Conservation (phyloP, 2,888 invertebrate genomes). For the Chelonus formosanus region DNA sequence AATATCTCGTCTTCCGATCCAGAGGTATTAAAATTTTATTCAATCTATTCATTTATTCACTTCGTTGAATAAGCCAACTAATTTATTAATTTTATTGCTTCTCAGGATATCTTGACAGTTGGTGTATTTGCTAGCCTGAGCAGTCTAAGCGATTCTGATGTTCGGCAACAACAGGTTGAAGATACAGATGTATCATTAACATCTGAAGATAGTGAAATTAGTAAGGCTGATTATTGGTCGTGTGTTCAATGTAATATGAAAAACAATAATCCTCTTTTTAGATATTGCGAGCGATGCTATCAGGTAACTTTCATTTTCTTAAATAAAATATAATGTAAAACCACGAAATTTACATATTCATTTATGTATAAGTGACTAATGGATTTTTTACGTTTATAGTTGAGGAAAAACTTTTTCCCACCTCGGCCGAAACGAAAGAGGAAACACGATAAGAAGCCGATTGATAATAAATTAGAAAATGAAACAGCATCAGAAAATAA, state of each 20-base stretch:
- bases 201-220: constrained; percentile 65
- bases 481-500: neutral
- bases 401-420: constrained; percentile 75
- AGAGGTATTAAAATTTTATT: constrained; percentile 43
- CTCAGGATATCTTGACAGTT: constrained; percentile 38
- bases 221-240: constrained; percentile 71
- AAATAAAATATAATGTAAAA: no score
- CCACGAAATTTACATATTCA: no score
- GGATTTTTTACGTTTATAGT: constrained; percentile 66
- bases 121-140: constrained; percentile 27
- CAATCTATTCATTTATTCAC: neutral
- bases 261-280: constrained; percentile 72
- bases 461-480: neutral
- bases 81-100: no score
- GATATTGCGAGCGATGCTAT: constrained; percentile 77
- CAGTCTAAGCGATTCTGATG: constrained; percentile 46
- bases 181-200: constrained; percentile 54
- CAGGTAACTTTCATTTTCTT: no score
- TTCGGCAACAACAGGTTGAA: constrained; percentile 44
- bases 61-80: no score
- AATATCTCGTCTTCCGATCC: constrained; percentile 51
- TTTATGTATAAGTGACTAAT: no score
- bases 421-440: constrained; percentile 68
- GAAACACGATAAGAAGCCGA: constrained; percentile 37
- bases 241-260: constrained; percentile 73